Evolutionary conservation across 1,140 invertebrate genomes (phyloP).

Genomic region (Globodera rostochiensis): DNA sequence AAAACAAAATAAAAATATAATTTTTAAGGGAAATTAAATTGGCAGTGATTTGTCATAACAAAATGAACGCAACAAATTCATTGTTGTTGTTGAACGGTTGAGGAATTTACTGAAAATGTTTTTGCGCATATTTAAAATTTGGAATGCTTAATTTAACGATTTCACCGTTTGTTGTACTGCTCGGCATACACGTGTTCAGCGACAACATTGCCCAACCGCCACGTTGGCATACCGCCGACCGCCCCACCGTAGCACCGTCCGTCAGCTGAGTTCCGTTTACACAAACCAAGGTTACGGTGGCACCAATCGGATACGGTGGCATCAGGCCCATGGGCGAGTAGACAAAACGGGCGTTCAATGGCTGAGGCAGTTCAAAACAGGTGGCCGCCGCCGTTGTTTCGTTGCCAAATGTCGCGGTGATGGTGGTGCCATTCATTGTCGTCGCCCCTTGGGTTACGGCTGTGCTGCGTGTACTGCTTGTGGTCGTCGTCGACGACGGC

Average conservation of each 20-base stretch:
- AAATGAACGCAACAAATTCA: no score
- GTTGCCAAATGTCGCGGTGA: background rate
- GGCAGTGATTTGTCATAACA: no score
- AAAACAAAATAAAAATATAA: no score
- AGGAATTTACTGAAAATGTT: no score
- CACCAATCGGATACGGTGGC: conserved; percentile 30
- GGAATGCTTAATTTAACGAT: no score
- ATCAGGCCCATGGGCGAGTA: conserved; percentile 13
- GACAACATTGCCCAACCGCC: background rate
- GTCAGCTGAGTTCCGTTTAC: conserved; percentile 23
- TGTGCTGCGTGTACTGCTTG: conserved; percentile 11
- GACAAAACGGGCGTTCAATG: conserved; percentile 16
- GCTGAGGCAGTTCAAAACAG: conserved; percentile 25
- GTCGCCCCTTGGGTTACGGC: background rate
- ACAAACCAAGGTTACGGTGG: conserved; percentile 31
- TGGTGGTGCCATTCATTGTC: background rate
- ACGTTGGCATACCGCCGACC: conserved; percentile 4
- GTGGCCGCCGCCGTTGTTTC: background rate
- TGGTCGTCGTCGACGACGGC: background rate
- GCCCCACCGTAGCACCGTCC: conserved; percentile 17
- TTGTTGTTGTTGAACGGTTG: no score
- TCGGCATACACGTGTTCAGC: background rate
- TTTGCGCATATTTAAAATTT: no score
- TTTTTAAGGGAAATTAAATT: no score
- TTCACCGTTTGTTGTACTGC: background rate